A percentile compares a stretch with the other conserved stretches of the same genome.
phyloP scores from a whole-genome alignment of 2,797 vertebrate species.

The Rhyacichthys aspro region DNA sequence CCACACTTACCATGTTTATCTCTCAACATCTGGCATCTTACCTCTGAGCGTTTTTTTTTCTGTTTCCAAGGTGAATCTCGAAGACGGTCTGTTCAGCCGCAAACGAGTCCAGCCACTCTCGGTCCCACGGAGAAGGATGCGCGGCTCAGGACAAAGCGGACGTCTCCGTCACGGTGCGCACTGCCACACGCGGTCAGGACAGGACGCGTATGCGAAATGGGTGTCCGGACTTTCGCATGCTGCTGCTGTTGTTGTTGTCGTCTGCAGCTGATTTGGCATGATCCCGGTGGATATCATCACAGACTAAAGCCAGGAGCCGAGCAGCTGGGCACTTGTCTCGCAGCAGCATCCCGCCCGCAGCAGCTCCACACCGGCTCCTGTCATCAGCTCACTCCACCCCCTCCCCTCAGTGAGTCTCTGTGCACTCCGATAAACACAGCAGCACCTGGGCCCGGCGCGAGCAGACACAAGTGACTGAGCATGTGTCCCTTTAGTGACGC shows the following conservation, averaged over 20 bases:
- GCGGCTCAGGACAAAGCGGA: conserved; percentile 6
- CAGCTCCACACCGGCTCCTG: conserved; percentile 36
- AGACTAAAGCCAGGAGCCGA: conserved; percentile 17
- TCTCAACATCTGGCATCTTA: conserved; percentile 39
- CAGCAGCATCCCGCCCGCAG: conserved; percentile 38
- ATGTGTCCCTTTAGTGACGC: conserved; percentile 52
- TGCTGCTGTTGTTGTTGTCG: too few species aligned
- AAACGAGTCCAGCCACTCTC: not conserved
- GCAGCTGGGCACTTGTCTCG: conserved; percentile 27
- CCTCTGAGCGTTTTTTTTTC: conserved; percentile 43
- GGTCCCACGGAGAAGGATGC: not conserved
- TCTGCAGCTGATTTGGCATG: conserved; percentile 9
- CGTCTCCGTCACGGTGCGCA: conserved; percentile 40
- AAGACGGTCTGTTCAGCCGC: conserved; percentile 52
- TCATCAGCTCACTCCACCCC: conserved; percentile 8
- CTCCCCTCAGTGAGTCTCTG: conserved; percentile 6
- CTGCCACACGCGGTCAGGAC: conserved; percentile 44
- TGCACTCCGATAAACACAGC: conserved; percentile 25
- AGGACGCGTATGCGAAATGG: conserved; percentile 27
- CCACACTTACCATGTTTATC: not conserved
- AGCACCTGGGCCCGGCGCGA: conserved; percentile 27
- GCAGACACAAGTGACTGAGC: conserved; percentile 31
- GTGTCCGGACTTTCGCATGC: conserved; percentile 41
- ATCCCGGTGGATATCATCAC: not conserved
- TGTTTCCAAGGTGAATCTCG: conserved; percentile 69